phyloP scores from a whole-genome alignment of 2,888 invertebrate species.

The Dicyrtomina minuta region DNA sequence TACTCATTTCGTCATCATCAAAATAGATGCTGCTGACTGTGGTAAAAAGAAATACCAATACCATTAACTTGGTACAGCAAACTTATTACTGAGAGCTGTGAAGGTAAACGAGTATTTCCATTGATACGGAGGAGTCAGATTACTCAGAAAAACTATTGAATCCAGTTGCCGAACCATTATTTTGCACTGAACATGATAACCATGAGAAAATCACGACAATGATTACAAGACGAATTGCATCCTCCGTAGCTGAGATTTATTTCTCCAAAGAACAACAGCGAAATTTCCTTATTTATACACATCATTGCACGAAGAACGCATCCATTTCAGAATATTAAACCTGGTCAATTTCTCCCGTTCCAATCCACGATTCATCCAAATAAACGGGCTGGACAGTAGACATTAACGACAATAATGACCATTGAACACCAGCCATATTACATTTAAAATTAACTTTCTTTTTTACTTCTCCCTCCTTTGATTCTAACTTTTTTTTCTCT shows the following conservation, averaged over 20 bases:
- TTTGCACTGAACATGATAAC: conserved; percentile 18
- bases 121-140: conserved; percentile 16
- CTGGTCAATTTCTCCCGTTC: background rate
- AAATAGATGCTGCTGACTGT: too few species aligned
- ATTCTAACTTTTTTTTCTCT: too few species aligned
- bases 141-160: conserved; percentile 24
- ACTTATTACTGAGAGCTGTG: background rate
- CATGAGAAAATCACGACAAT: conserved; percentile 11
- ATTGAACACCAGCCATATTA: too few species aligned
- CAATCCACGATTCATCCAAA: background rate
- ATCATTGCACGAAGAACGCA: conserved; percentile 15
- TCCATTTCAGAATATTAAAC: conserved; percentile 8
- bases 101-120: conserved; percentile 2
- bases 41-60: background rate
- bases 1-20: conserved; percentile 4
- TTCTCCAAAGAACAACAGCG: conserved; percentile 13
- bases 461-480: too few species aligned
- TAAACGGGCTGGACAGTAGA: background rate
- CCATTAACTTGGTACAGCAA: background rate
- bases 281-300: conserved; percentile 13
- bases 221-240: conserved; percentile 9
- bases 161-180: conserved; percentile 17
- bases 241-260: conserved; percentile 12
- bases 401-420: too few species aligned
- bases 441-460: too few species aligned